Conservation (phyloP, 1,140 invertebrate genomes). For the Drosophila tsacasi region DNA sequence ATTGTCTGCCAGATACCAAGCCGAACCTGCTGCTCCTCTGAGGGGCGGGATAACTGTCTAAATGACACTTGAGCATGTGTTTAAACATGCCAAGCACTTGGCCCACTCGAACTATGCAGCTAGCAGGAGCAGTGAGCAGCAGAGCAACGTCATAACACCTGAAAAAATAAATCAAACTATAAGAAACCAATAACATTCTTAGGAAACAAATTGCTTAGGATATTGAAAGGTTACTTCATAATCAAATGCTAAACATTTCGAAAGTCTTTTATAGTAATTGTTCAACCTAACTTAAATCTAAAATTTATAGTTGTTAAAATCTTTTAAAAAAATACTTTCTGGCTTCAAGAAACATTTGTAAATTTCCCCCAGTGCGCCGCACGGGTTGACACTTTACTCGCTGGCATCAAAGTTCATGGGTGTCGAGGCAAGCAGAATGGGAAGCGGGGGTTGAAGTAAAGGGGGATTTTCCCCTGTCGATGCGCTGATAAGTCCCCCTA, state of each 20-base stretch:
- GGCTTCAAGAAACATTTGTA: neutral
- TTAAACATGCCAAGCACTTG: slow-evolving; percentile 83
- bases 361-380: neutral
- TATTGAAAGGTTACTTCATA: neutral
- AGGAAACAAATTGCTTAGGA: neutral
- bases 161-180: neutral
- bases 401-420: slow-evolving; percentile 66
- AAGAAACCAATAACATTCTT: neutral
- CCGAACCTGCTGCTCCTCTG: slow-evolving; percentile 11
- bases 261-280: neutral
- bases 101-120: slow-evolving; percentile 73
- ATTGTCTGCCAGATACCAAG: slow-evolving; percentile 67
- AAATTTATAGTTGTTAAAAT: neutral
- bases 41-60: slow-evolving; percentile 76
- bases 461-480: slow-evolving; percentile 66
- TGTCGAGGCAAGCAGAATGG: slow-evolving; percentile 12
- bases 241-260: neutral
- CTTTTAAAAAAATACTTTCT: neutral
- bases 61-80: slow-evolving; percentile 82
- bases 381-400: slow-evolving; percentile 64
- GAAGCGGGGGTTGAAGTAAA: slow-evolving; percentile 1
- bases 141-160: neutral
- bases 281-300: no score
- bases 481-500: slow-evolving; percentile 78
- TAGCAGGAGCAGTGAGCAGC: slow-evolving; percentile 24